phyloP scores from a whole-genome alignment of 2,113 vertebrate species.

The Callocephalon fimbriatum region DNA sequence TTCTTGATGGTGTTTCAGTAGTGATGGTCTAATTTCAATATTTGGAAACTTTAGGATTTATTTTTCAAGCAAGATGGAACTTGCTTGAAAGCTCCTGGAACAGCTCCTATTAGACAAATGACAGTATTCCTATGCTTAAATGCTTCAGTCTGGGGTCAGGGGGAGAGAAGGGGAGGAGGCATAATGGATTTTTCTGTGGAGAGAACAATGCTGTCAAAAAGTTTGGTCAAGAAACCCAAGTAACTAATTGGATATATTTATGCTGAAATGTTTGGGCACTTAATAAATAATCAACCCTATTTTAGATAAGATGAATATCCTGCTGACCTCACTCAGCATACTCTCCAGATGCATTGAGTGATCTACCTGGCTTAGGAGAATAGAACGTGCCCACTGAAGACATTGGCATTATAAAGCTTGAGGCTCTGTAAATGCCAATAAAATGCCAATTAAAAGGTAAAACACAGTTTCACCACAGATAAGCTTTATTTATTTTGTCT shows the following conservation, averaged over 20 bases:
- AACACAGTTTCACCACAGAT: accelerated
- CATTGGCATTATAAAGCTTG: not conserved
- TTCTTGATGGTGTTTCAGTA: not conserved
- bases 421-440: not conserved
- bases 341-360: not conserved
- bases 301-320: not conserved
- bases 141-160: accelerated
- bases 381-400: not conserved
- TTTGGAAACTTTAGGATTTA: not conserved
- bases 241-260: not conserved
- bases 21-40: not conserved
- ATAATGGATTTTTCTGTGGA: not conserved
- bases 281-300: not conserved
- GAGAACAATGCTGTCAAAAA: not conserved
- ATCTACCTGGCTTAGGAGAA: not conserved
- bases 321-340: not conserved
- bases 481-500: not conserved
- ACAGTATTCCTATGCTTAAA: not conserved
- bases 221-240: not conserved
- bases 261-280: not conserved
- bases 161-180: not conserved
- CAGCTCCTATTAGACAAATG: not conserved
- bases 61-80: not conserved
- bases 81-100: too few species aligned
- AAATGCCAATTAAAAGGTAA: not conserved